Evolutionary conservation across 2,888 invertebrate genomes (phyloP), one percentile per base, ranked within the genome.

Genomic region (Drosophila rellima): DNA sequence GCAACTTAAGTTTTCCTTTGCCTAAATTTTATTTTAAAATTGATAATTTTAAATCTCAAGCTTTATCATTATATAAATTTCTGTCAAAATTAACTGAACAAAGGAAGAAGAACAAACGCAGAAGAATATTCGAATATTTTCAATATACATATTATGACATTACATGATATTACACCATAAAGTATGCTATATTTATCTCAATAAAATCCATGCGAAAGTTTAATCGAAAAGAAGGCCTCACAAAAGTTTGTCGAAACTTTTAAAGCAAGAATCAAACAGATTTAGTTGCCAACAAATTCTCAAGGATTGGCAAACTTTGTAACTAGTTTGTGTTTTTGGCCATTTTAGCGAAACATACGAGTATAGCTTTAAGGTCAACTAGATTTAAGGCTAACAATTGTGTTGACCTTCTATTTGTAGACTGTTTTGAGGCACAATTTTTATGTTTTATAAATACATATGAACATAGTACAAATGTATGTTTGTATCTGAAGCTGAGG

Each of bases 391-490:
- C 37, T 13, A 50, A 59, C 52, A 67, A 26, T 23, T 50, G 31
- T 54, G 23, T 39, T 37, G 37, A 37, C 40, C 37, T 57, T 57
- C 26, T 35, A 52, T 45, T 57, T 23, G 17, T 42, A 17, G n/a
- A 59, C 52, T 29, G n/a, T 60, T 61, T 33, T 13, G 17, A 31
- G 63, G 8, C 17, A 48, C 51, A 37, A 26, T 17, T 33, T 33
- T 67, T 65, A 56, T 57, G 61, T 56, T 26, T 26, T 26, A 23
- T 65, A 63, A 63, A 47, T 48, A 13, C 8, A 20, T 37, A 8
- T 52, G n/a, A n/a, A n/a, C n/a, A n/a, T n/a, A n/a, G n/a, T n/a
- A n/a, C n/a, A n/a, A n/a, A n/a, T n/a, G n/a, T n/a, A n/a, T n/a
- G 55, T 48, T 4, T n/a, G 35, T 26, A 13, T 52, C 11, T 26